phyloP scores from a whole-genome alignment of 2,888 invertebrate genomes.

The Eupithecia subfuscata region DNA sequence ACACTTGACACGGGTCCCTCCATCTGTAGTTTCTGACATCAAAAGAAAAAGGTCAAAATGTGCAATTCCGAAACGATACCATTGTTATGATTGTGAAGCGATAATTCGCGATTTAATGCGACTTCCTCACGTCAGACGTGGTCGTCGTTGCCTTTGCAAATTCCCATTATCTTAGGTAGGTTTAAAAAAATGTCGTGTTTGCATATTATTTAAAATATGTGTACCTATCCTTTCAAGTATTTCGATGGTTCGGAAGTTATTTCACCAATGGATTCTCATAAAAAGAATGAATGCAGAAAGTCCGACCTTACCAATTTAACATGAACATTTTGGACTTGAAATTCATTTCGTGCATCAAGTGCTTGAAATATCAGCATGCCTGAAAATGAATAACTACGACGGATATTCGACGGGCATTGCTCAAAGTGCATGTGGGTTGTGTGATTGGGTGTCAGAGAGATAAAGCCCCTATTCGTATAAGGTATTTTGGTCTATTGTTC shows the following conservation, averaged over 20 bases:
- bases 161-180: neutral
- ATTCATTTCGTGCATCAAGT: neutral
- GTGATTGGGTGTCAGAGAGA: neutral
- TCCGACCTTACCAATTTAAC: neutral
- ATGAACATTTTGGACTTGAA: neutral
- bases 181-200: neutral
- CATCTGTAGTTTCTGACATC: too few species aligned
- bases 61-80: too few species aligned
- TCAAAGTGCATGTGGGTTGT: constrained; percentile 6
- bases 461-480: neutral
- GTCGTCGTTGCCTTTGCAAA: neutral
- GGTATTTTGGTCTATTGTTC: neutral
- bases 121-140: too few species aligned
- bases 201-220: neutral
- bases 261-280: neutral
- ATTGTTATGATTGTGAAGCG: too few species aligned
- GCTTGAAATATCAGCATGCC: neutral
- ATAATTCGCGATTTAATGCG: too few species aligned
- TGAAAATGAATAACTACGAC: neutral
- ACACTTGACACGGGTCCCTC: too few species aligned
- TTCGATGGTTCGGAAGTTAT: neutral
- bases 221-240: neutral
- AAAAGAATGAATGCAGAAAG: neutral
- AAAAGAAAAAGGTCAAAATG: too few species aligned
- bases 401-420: neutral